phyloP scores from a whole-genome alignment of 2,113 vertebrate species.

The Microtus pennsylvanicus region DNA sequence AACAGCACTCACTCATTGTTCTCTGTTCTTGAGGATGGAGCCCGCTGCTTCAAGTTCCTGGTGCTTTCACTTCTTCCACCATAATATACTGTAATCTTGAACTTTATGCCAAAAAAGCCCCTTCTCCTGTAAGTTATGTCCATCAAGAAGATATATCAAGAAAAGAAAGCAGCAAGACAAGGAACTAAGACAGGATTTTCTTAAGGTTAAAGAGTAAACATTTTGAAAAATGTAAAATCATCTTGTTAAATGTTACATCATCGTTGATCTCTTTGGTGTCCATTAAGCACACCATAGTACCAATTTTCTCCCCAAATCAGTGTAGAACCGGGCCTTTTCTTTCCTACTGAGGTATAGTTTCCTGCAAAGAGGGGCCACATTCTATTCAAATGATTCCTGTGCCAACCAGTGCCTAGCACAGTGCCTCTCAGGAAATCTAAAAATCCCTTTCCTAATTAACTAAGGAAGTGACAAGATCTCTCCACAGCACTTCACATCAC shows the following conservation, averaged over 20 bases:
- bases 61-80: too few relatives aligned
- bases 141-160: background rate
- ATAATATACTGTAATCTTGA: background rate
- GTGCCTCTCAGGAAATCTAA: background rate
- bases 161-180: background rate
- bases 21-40: background rate
- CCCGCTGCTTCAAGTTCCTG: background rate
- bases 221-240: background rate
- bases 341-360: background rate
- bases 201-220: background rate
- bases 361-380: background rate
- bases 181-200: background rate
- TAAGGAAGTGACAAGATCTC: background rate
- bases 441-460: background rate
- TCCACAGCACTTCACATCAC: background rate
- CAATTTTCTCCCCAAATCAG: background rate
- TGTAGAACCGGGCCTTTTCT: background rate
- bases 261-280: background rate
- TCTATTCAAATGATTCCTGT: background rate
- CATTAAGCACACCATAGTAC: background rate
- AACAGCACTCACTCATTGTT: background rate
- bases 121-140: background rate
- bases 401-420: background rate
- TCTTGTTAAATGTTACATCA: background rate
- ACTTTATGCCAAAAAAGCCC: background rate